A percentile compares a stretch with the other conserved stretches of the same genome.
phyloP scores from a whole-genome alignment of 2,888 invertebrate genomes.

The Cheilosia pagana region DNA sequence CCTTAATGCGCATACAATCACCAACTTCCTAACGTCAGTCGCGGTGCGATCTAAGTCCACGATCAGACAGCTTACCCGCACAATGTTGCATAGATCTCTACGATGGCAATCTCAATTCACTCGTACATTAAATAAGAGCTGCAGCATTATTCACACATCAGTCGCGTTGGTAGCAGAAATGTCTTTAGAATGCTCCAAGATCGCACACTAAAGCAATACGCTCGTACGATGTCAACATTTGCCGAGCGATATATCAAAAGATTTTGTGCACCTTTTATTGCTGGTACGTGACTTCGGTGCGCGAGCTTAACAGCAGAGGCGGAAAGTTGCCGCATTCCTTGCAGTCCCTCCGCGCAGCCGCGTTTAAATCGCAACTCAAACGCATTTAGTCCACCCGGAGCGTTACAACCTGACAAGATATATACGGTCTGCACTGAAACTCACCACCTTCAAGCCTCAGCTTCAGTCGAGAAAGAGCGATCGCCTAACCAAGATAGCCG shows the following conservation, averaged over 20 bases:
- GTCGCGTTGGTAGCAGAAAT: conserved; percentile 44
- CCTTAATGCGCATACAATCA: too few relatives aligned
- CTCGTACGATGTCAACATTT: conserved; percentile 63
- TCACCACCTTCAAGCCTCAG: conserved; percentile 24
- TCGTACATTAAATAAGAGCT: conserved; percentile 17
- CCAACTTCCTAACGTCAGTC: too few relatives aligned
- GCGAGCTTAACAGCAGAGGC: conserved; percentile 52
- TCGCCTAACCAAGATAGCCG: conserved; percentile 50
- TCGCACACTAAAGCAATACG: conserved; percentile 42
- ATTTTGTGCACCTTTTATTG: conserved; percentile 75
- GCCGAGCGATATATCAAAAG: conserved; percentile 72
- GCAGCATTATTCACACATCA: conserved; percentile 43
- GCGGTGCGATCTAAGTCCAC: too few relatives aligned
- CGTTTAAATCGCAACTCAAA: conserved; percentile 25
- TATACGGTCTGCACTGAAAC: conserved; percentile 41
- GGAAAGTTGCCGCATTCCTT: conserved; percentile 59
- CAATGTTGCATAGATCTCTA: not conserved
- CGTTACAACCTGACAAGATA: conserved; percentile 59
- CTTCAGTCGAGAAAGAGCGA: conserved; percentile 36
- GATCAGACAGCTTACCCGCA: too few relatives aligned
- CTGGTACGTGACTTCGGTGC: conserved; percentile 64
- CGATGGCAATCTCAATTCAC: conserved; percentile 20
- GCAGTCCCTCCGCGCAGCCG: not conserved
- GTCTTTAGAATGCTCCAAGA: conserved; percentile 68
- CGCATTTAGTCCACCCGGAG: conserved; percentile 58